Conservation (phyloP, 2,797 vertebrate genomes). For the Molossus molossus region DNA sequence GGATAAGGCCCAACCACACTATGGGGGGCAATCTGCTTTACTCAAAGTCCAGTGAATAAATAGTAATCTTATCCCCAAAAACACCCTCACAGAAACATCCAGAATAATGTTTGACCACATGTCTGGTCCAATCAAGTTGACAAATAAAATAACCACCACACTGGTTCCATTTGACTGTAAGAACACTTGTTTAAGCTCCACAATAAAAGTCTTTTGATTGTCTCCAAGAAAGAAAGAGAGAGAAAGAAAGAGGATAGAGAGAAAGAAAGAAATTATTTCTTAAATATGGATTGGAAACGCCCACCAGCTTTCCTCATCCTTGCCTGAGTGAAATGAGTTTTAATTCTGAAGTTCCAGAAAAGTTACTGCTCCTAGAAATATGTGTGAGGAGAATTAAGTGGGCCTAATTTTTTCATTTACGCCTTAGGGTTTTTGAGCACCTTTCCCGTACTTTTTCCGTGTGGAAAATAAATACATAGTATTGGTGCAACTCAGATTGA, state of each 20-base stretch:
- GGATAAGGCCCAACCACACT: background rate
- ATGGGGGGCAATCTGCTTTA: background rate
- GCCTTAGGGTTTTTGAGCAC: background rate
- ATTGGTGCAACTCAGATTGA: background rate
- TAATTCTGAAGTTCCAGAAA: constrained; percentile 40
- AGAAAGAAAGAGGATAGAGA: background rate
- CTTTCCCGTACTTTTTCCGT: background rate
- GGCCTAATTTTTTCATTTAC: background rate
- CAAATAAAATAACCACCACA: background rate
- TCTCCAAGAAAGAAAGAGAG: background rate
- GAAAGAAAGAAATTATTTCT: background rate
- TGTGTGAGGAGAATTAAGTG: background rate
- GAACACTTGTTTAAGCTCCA: background rate
- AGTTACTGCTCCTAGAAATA: background rate
- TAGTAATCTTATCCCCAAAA: background rate
- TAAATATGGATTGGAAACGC: background rate
- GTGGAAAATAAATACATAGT: constrained; percentile 6
- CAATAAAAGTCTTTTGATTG: background rate
- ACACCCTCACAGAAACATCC: background rate
- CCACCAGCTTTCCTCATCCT: background rate
- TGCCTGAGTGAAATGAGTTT: background rate
- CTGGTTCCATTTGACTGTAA: background rate
- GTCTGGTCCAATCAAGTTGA: background rate
- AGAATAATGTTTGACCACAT: too few species aligned
- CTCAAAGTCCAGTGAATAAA: background rate